These are phyloP conservation scores for Latrodectus elegans DNA, from an alignment of 2,888 invertebrate species.

Conservation along the genomic window DNA sequence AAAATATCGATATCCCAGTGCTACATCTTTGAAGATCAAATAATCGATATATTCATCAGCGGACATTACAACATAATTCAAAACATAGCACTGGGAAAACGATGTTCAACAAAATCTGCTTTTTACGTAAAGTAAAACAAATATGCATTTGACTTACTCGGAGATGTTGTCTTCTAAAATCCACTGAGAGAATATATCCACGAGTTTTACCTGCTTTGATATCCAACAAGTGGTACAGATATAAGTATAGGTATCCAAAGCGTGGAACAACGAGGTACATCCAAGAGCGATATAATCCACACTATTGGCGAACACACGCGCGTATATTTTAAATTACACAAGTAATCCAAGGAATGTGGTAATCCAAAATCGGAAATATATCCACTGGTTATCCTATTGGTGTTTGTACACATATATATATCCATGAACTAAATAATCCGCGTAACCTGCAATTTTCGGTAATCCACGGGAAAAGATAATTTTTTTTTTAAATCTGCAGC, in stretches of 20 bases:
- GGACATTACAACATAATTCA: too few relatives aligned
- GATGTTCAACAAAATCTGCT: too few relatives aligned
- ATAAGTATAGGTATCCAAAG: conserved; percentile 37
- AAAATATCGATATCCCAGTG: too few relatives aligned
- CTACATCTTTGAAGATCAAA: too few relatives aligned
- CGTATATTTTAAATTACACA: conserved; percentile 39
- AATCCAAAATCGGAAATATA: conserved; percentile 50
- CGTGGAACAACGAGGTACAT: conserved; percentile 22
- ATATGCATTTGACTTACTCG: neutral
- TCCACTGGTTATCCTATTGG: conserved; percentile 60
- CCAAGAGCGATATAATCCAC: conserved; percentile 51
- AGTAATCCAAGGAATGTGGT: conserved; percentile 49
- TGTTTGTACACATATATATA: conserved; percentile 43
- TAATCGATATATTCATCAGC: too few relatives aligned
- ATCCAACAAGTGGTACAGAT: conserved; percentile 29
- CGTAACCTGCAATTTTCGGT: neutral
- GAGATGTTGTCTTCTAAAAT: conserved; percentile 30
- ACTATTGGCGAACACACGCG: conserved; percentile 36
- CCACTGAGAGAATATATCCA: conserved; percentile 23
- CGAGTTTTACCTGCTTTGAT: conserved; percentile 29
- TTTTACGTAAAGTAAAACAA: too few relatives aligned
- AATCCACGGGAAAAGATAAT: neutral
- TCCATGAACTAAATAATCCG: conserved; percentile 46
- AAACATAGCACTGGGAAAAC: too few relatives aligned
- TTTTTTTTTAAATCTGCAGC: too few relatives aligned